Conservation (phyloP, 2,888 invertebrate genomes). For the Sympetrum striolatum region DNA sequence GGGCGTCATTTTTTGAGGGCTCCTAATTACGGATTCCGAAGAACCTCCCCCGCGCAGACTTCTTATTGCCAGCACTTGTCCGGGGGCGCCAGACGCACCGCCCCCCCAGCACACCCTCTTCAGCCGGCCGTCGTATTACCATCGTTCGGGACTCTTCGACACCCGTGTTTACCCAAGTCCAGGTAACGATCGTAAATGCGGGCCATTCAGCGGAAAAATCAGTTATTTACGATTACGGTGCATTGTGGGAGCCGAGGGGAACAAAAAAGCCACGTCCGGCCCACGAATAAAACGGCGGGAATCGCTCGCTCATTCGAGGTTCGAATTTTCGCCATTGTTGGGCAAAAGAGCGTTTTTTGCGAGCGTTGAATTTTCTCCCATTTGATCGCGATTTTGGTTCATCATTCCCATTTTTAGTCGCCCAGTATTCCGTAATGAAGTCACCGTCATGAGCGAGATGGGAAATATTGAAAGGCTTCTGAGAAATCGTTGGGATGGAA, state of each 20-base stretch:
- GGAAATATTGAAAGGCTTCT: too few species aligned
- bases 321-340: background rate
- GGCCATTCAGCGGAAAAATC: background rate
- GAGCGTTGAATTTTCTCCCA: background rate
- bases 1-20: background rate
- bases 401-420: too few species aligned
- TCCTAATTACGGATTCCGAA: conserved; percentile 18
- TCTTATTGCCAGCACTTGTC: conserved; percentile 19
- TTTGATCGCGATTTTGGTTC: background rate
- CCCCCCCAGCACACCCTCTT: background rate
- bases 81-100: background rate
- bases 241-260: background rate
- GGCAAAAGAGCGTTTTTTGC: background rate
- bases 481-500: too few species aligned
- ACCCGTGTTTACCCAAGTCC: conserved; percentile 19
- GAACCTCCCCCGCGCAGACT: background rate
- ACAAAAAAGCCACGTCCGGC: background rate
- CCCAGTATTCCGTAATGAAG: too few species aligned
- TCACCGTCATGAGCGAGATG: too few species aligned
- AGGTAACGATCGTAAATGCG: conserved; percentile 24
- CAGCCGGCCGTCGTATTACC: background rate
- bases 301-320: background rate
- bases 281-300: background rate
- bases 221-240: background rate
- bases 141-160: conserved; percentile 17